Evolutionary conservation across 1,140 invertebrate genomes (phyloP), one percentile per base, ranked within the genome.

Genomic region (Pygmarrhopalites habei): DNA sequence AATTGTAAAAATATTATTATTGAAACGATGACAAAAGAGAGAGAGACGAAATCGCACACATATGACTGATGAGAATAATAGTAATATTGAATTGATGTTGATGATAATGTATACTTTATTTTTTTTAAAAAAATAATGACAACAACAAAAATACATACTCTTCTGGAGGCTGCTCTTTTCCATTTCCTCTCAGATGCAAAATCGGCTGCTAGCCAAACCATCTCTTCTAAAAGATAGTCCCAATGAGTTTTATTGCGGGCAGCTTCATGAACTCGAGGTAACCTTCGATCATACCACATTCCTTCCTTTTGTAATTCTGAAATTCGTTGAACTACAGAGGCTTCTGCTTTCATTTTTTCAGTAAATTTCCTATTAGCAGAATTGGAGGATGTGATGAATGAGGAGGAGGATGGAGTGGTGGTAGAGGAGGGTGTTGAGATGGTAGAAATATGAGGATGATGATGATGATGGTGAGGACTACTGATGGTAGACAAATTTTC

Each of bases 211-310:
- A 99, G 79, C 96, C 96, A 99, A 25, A 88, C 86, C 91, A 98
- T 97, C 78, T 99, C 96, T 76, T 99, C 96, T 12, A 99, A 76
- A 52, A 99, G 80, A 77, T 95, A 99, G 76, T 99, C 96, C 95
- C 95, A 98, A 75, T 99, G 95, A n/a, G 88, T 86, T 80, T 98
- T 98, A 19, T 84, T 80, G 70, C 92, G 80, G 44, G 85, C 81
- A 60, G 92, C 89, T 79, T 98, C 94, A 72, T 92, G 85, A 25
- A 95, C 83, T 79, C 95, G 95, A 2, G 94, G 93, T 73, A 98
- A 79, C 67, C 92, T 81, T 74, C 88, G 85, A 73, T 93, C 89
- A 47, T 90, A 87, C 95, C 94, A 98, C 69, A 97, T 78, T 28
- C 95, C 94, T 73, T 95, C 88, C 70, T 83, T 86, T 76, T 87